These are phyloP conservation scores for Lathamus discolor DNA, from an alignment of 2,113 vertebrate genomes.

Conservation along the genomic window DNA sequence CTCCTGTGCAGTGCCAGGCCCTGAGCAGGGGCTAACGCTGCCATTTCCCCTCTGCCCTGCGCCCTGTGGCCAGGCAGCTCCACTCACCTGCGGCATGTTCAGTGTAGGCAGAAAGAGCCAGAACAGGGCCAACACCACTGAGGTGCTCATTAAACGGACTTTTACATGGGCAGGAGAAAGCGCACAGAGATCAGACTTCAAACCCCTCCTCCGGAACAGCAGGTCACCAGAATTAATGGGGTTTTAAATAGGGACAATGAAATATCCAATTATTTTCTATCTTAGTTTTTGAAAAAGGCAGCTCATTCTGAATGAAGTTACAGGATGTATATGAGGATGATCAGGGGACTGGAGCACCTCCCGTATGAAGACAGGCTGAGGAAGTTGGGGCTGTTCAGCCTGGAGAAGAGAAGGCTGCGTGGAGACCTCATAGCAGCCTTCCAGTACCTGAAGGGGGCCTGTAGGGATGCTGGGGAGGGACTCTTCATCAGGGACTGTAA, in stretches of 20 bases:
- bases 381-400: too few species aligned
- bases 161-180: neutral
- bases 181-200: neutral
- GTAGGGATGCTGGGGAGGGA: too few species aligned
- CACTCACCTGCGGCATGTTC: rapidly evolving
- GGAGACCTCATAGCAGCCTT: too few species aligned
- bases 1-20: neutral
- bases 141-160: neutral
- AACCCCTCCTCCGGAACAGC: neutral
- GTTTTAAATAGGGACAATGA: neutral
- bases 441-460: too few species aligned
- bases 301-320: neutral
- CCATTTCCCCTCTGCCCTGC: neutral
- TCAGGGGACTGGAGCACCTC: neutral
- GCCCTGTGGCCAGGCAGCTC: neutral
- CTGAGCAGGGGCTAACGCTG: too few species aligned
- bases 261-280: neutral
- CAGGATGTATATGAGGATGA: neutral
- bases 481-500: too few species aligned
- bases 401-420: too few species aligned
- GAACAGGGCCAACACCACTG: neutral
- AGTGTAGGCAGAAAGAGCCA: neutral
- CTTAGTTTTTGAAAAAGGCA: neutral
- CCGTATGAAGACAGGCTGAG: rapidly evolving
- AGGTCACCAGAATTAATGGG: neutral